phyloP scores from a whole-genome alignment of 2,888 invertebrate species.

The Agrilus cyanescens region DNA sequence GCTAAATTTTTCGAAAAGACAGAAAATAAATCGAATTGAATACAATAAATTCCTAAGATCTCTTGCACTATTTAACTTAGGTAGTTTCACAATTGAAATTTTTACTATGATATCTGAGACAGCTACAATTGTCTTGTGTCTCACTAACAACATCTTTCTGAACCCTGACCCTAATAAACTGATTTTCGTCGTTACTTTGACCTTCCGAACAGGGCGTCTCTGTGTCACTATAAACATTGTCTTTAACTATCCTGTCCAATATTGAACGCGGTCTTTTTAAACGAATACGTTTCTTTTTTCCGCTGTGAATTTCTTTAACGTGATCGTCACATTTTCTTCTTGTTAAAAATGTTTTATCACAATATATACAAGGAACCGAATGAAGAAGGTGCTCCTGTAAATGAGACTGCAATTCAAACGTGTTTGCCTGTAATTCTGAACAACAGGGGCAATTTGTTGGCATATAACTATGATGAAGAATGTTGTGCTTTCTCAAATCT shows the following conservation, averaged over 20 bases:
- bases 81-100: too few species aligned
- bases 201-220: too few species aligned
- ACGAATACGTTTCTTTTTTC: constrained; percentile 10
- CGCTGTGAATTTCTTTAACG: constrained; percentile 11
- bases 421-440: constrained; percentile 10
- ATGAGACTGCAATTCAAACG: constrained; percentile 11
- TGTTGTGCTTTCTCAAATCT: constrained; percentile 13
- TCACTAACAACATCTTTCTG: too few species aligned
- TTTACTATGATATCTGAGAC: too few species aligned
- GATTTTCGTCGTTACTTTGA: too few species aligned
- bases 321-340: constrained; percentile 12
- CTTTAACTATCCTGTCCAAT: constrained; percentile 12
- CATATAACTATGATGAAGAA: constrained; percentile 7
- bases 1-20: too few species aligned
- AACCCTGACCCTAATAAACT: too few species aligned
- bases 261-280: constrained; percentile 10
- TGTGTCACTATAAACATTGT: not conserved
- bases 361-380: constrained; percentile 14
- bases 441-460: constrained; percentile 13
- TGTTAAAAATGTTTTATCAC: constrained; percentile 14
- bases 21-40: too few species aligned
- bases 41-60: too few species aligned
- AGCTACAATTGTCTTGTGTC: too few species aligned
- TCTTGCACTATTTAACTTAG: too few species aligned
- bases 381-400: constrained; percentile 13